Conservation (phyloP, 2,888 invertebrate genomes). For the Panopea generosa region DNA sequence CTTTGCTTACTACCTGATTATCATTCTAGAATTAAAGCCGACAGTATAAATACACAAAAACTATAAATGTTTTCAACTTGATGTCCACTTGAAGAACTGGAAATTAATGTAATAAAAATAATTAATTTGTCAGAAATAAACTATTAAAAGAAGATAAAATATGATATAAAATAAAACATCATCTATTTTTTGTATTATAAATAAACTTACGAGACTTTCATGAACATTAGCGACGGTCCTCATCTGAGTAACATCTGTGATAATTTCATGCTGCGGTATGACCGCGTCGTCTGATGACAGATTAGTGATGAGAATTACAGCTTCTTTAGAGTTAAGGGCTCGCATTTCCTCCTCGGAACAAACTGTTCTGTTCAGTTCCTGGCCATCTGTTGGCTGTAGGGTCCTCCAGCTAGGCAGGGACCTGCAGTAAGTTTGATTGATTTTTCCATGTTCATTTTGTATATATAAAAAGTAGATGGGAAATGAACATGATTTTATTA, state of each 20-base stretch:
- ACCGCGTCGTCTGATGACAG: slow-evolving; percentile 92
- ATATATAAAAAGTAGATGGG: background rate
- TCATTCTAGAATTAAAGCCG: too few relatives aligned
- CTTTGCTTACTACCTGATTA: too few relatives aligned
- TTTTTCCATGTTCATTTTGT: background rate
- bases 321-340: slow-evolving; percentile 93
- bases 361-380: slow-evolving; percentile 76
- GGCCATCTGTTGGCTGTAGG: slow-evolving; percentile 80
- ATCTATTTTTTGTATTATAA: too few relatives aligned
- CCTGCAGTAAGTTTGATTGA: slow-evolving; percentile 63
- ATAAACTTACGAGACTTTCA: slow-evolving; percentile 92
- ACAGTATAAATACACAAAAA: too few relatives aligned
- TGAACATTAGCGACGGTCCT: slow-evolving; percentile 95
- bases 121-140: too few relatives aligned
- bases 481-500: background rate
- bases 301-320: slow-evolving; percentile 96
- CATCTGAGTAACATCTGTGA: slow-evolving; percentile 93
- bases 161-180: too few relatives aligned
- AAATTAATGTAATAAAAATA: too few relatives aligned
- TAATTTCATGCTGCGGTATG: slow-evolving; percentile 93
- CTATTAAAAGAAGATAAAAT: too few relatives aligned
- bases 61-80: too few relatives aligned
- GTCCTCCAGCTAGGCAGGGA: slow-evolving; percentile 89
- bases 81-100: too few relatives aligned
- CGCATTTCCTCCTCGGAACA: slow-evolving; percentile 93